A percentile compares a stretch with the other conserved stretches of the same genome.
Conservation (phyloP, 37 sponge, comb jelly and placozoan genomes). For the Agelas oroides region DNA sequence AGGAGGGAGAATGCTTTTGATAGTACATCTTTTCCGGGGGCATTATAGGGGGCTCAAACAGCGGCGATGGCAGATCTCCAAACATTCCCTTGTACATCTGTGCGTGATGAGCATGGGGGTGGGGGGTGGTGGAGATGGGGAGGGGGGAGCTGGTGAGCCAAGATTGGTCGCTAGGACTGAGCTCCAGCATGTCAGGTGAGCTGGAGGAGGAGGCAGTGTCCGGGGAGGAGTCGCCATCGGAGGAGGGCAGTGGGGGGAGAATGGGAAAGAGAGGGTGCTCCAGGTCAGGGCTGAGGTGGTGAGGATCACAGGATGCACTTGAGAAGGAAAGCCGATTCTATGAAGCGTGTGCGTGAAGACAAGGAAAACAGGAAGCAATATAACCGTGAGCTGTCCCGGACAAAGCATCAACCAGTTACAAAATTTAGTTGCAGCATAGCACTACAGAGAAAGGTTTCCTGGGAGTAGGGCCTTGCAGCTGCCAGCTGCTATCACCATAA, state of each 20-base stretch:
- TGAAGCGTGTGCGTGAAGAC: too few relatives aligned
- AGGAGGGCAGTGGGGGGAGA: not conserved
- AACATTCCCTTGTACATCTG: not conserved
- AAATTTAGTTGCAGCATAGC: too few relatives aligned
- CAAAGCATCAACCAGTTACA: too few relatives aligned
- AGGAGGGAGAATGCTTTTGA: not conserved
- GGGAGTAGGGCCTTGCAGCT: too few relatives aligned
- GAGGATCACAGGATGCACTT: not conserved
- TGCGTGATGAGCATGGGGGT: not conserved
- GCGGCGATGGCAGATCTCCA: not conserved
- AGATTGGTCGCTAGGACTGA: not conserved
- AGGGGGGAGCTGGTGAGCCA: not conserved
- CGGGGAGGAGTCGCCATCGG: slow-evolving; percentile 33
- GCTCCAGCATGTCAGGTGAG: slow-evolving; percentile 17
- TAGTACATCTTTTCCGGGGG: not conserved
- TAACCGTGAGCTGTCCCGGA: too few relatives aligned
- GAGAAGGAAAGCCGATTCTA: slow-evolving; percentile 22
- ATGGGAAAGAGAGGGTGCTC: not conserved
- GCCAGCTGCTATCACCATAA: too few relatives aligned
- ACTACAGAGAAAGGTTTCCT: too few relatives aligned
- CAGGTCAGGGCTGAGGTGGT: not conserved
- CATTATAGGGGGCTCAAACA: not conserved
- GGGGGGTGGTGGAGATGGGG: slow-evolving; percentile 12
- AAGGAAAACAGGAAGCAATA: not conserved
- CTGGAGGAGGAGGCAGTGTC: slow-evolving; percentile 29